Evolutionary conservation across 2,888 invertebrate genomes (phyloP).

Genomic region (Caenorhabditis sulstoni): DNA sequence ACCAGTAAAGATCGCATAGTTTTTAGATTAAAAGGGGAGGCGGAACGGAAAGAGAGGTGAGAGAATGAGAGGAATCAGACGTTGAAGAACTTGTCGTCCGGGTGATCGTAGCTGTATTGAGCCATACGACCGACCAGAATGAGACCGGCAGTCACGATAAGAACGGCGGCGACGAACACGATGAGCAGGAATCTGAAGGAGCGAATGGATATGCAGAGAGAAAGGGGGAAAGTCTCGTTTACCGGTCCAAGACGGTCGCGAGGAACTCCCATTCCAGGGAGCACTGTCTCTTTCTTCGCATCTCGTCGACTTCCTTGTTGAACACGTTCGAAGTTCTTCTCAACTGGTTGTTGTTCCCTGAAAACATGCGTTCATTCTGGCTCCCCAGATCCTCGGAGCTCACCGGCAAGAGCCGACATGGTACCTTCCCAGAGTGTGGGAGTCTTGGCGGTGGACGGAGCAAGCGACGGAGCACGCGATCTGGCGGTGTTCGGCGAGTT

Average conservation of each 20-base stretch:
- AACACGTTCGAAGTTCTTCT: conserved; percentile 65
- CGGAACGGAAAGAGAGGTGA: neutral
- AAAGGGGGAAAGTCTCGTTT: neutral
- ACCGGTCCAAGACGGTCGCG: conserved; percentile 78
- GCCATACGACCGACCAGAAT: conserved; percentile 76
- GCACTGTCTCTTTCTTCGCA: conserved; percentile 72
- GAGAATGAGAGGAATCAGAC: conserved; percentile 21
- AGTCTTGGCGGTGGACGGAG: conserved; percentile 46
- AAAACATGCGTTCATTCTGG: neutral
- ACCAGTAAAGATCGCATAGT: conserved; percentile 49
- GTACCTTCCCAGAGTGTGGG: conserved; percentile 70
- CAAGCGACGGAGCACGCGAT: conserved; percentile 60
- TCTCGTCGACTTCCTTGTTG: conserved; percentile 67
- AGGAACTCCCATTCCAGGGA: conserved; percentile 79
- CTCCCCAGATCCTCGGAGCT: neutral
- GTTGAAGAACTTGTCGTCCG: conserved; percentile 56
- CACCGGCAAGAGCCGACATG: conserved; percentile 66
- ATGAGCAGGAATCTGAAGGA: conserved; percentile 74
- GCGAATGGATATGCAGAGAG: neutral
- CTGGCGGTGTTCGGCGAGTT: conserved; percentile 63
- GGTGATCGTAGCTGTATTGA: conserved; percentile 71
- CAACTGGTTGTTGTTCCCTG: conserved; percentile 55
- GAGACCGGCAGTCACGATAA: conserved; percentile 76
- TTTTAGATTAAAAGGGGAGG: conserved; percentile 13
- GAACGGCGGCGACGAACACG: conserved; percentile 71